phyloP scores from a whole-genome alignment of 2,888 invertebrate genomes.

The Drosophila mimica region DNA sequence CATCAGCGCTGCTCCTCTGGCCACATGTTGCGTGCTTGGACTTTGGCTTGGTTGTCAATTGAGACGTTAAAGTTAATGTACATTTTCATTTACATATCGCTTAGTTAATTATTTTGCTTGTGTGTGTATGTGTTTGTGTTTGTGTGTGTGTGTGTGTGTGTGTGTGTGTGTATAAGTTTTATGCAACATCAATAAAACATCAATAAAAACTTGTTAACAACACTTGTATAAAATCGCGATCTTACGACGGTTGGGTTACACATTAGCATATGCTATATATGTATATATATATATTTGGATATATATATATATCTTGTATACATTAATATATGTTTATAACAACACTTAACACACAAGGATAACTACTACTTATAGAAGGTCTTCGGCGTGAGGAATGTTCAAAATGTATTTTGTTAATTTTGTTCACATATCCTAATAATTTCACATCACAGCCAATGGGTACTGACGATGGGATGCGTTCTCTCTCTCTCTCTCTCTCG shows the following conservation, averaged over 20 bases:
- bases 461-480: conserved; percentile 81
- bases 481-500: conserved; percentile 31
- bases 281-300: not conserved
- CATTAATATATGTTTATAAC: conserved; percentile 39
- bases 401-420: conserved; percentile 28
- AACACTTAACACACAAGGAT: conserved; percentile 57
- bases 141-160: not conserved
- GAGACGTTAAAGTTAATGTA: conserved; percentile 47
- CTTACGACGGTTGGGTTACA: conserved; percentile 74
- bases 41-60: conserved; percentile 45
- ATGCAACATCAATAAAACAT: conserved; percentile 78
- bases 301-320: conserved; percentile 25
- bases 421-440: conserved; percentile 64
- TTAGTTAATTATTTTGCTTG: conserved; percentile 22
- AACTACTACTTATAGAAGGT: conserved; percentile 38
- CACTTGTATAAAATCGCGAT: conserved; percentile 81
- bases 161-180: conserved; percentile 54
- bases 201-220: conserved; percentile 78
- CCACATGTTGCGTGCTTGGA: conserved; percentile 52
- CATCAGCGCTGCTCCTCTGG: conserved; percentile 18
- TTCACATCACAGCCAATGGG: conserved; percentile 84
- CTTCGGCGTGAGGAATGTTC: conserved; percentile 39
- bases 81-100: conserved; percentile 33
- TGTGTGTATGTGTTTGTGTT: not conserved
- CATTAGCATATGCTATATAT: conserved; percentile 29